Percentiles rank a stretch among this genome's conserved stretches.
These are phyloP conservation scores for Sylvia borin DNA, from an alignment of 2,797 vertebrate species.

Conservation along the genomic window DNA sequence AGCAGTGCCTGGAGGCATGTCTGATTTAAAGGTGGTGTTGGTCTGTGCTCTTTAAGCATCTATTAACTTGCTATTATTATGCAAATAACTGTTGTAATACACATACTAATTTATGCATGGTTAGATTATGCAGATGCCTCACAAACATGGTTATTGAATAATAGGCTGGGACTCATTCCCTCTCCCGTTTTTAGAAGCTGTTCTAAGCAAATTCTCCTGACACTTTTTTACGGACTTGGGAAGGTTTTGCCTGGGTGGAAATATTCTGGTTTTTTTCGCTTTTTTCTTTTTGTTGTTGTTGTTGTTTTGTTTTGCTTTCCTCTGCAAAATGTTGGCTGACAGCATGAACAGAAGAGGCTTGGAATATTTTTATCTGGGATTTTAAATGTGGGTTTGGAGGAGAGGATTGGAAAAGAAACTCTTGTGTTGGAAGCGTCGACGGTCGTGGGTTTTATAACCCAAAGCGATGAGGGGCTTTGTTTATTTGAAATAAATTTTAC, in stretches of 20 bases:
- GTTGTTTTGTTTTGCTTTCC: not conserved
- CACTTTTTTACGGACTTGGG: slow-evolving; percentile 47
- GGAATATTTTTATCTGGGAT: not conserved
- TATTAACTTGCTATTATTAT: slow-evolving; percentile 99
- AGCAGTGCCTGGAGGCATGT: slow-evolving; percentile 90
- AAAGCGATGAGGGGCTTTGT: not conserved
- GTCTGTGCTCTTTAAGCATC: slow-evolving; percentile 97
- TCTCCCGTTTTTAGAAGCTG: slow-evolving; percentile 67
- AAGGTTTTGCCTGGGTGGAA: slow-evolving; percentile 37
- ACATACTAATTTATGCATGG: slow-evolving; percentile 99
- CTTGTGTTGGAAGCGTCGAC: not conserved
- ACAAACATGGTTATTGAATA: slow-evolving; percentile 86
- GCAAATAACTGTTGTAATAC: slow-evolving; percentile 99
- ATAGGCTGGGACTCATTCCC: slow-evolving; percentile 74
- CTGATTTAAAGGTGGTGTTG: slow-evolving; percentile 98
- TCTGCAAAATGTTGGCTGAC: not conserved
- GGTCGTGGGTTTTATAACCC: accelerated
- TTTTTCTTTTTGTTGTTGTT: not conserved
- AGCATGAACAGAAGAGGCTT: not conserved
- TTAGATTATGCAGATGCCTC: slow-evolving; percentile 89
- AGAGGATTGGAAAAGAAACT: not conserved
- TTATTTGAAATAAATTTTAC: accelerated
- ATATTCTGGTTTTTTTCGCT: not conserved
- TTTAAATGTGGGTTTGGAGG: slow-evolving; percentile 5
- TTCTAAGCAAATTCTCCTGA: slow-evolving; percentile 70